These are phyloP conservation scores for Yponomeuta malinellus DNA, from an alignment of 2,888 invertebrate species.

Conservation along the genomic window DNA sequence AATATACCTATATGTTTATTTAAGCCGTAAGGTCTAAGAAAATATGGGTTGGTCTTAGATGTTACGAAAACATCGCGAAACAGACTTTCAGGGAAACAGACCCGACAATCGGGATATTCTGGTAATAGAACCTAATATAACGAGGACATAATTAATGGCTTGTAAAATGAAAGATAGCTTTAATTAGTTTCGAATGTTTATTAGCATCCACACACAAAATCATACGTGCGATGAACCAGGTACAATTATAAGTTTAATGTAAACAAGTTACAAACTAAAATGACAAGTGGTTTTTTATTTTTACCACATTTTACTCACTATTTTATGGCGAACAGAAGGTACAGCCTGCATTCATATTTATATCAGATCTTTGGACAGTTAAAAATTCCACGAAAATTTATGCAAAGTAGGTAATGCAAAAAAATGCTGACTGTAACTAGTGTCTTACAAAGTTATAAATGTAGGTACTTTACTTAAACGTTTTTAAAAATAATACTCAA, in stretches of 20 bases:
- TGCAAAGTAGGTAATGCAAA: neutral
- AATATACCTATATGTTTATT: no score
- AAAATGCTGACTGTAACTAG: neutral
- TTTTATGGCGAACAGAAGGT: neutral
- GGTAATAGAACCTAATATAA: no score
- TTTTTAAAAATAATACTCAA: conserved; percentile 4
- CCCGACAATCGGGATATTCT: no score
- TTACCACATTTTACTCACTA: neutral
- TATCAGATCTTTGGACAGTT: neutral
- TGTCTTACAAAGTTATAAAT: neutral
- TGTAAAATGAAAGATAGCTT: neutral
- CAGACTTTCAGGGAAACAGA: no score
- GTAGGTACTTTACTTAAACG: neutral
- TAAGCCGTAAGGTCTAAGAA: no score
- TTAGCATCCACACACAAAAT: conserved; percentile 10
- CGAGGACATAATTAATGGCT: neutral
- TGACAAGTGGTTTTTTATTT: neutral
- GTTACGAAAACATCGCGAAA: no score
- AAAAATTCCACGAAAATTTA: neutral
- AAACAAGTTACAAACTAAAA: neutral
- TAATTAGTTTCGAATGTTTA: conserved; percentile 4
- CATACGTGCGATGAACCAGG: neutral
- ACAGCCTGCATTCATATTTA: no score
- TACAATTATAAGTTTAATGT: conserved; percentile 3
- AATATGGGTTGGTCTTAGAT: no score